These are phyloP conservation scores for Podilymbus podiceps DNA, from an alignment of 2,113 vertebrate species.

Conservation along the genomic window DNA sequence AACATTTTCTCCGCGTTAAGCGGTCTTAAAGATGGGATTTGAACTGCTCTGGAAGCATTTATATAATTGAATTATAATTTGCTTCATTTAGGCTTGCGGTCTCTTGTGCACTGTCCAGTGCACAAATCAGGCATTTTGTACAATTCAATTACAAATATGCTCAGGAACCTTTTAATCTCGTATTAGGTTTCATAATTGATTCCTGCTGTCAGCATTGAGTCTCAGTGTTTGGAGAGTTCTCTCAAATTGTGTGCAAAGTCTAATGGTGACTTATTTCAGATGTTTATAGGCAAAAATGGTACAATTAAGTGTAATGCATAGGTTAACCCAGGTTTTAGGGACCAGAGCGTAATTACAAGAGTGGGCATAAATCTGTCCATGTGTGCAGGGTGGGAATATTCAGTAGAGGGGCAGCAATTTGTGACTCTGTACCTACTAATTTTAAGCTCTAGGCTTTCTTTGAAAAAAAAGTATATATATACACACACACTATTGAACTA, in stretches of 20 bases:
- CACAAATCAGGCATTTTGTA: constrained; percentile 61
- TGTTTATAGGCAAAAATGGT: not conserved
- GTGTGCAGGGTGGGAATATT: not conserved
- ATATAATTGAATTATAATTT: constrained; percentile 66
- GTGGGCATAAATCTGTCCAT: not conserved
- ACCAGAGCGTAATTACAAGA: not conserved
- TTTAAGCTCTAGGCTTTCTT: not conserved
- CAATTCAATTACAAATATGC: constrained; percentile 62
- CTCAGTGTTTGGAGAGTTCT: not conserved
- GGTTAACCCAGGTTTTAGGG: not conserved
- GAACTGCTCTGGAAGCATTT: constrained; percentile 59
- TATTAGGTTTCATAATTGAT: constrained; percentile 62
- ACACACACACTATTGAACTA: not conserved
- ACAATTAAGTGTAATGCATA: not conserved
- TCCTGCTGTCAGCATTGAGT: constrained; percentile 29
- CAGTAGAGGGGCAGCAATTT: not conserved
- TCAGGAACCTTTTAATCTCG: constrained; percentile 60
- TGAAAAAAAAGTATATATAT: not conserved
- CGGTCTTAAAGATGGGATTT: not conserved
- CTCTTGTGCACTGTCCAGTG: constrained; percentile 9
- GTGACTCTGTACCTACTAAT: not conserved
- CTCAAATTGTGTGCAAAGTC: not conserved
- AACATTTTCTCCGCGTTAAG: not conserved
- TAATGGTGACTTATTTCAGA: not conserved
- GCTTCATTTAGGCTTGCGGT: constrained; percentile 52